Conservation (phyloP, 2,797 vertebrate species). For the Gobio occitaniae region DNA sequence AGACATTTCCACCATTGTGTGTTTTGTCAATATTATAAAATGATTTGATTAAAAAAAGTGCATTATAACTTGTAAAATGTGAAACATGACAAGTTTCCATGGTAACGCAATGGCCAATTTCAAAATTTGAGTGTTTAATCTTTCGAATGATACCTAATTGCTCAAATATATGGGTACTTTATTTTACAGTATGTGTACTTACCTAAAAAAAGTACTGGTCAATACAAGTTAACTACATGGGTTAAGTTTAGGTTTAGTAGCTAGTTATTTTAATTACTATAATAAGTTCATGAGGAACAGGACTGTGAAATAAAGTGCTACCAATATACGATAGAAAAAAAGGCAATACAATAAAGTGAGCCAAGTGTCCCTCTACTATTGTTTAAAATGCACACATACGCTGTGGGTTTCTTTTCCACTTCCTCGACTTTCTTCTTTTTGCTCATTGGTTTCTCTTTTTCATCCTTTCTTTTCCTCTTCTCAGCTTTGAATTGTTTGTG, state of each 20-base stretch:
- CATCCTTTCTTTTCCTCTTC: slow-evolving; percentile 51
- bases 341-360: background rate
- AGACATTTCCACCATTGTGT: no score
- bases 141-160: background rate
- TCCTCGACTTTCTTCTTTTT: slow-evolving; percentile 70
- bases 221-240: no score
- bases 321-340: background rate
- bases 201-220: no score
- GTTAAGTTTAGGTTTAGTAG: no score
- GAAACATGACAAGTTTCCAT: background rate
- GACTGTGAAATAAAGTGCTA: no score
- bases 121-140: background rate
- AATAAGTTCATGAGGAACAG: no score
- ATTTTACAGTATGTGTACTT: no score
- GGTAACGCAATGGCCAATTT: background rate
- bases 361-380: background rate
- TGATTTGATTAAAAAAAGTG: no score
- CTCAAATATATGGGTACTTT: background rate
- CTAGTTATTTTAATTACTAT: no score
- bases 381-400: slow-evolving; percentile 77
- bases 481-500: slow-evolving; percentile 40
- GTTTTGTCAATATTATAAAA: no score
- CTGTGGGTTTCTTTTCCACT: slow-evolving; percentile 68
- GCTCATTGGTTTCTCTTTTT: slow-evolving; percentile 55
- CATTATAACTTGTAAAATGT: no score